Evolutionary conservation across 1,140 invertebrate genomes (phyloP).

Genomic region (Glossosoma conforme): DNA sequence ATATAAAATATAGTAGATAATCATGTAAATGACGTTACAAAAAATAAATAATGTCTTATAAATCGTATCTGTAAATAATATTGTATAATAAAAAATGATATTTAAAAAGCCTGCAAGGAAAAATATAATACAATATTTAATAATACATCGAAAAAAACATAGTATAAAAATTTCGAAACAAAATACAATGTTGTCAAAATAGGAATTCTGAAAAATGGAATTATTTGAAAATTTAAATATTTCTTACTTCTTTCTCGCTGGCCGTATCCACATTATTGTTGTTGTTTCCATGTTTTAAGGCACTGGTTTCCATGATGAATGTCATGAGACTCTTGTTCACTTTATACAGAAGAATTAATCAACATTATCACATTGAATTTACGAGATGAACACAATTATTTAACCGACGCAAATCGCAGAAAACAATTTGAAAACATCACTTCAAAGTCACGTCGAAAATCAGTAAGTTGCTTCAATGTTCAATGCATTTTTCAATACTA

Average conservation of each 20-base stretch:
- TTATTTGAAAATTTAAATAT: conserved; percentile 6
- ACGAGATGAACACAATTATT: too few species aligned
- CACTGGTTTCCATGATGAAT: conserved; percentile 52
- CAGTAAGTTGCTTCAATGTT: too few species aligned
- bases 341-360: too few species aligned
- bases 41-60: conserved; percentile 3
- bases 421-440: too few species aligned
- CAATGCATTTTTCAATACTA: too few species aligned
- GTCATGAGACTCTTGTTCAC: conserved; percentile 37
- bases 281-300: conserved; percentile 54
- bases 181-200: too few species aligned
- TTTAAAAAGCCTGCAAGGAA: neutral
- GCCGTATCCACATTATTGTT: conserved; percentile 45
- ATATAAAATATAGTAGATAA: too few species aligned
- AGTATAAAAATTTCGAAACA: too few species aligned
- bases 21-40: neutral
- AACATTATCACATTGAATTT: too few species aligned
- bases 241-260: conserved; percentile 48
- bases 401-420: too few species aligned
- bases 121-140: neutral
- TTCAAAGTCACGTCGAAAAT: too few species aligned
- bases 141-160: too few species aligned
- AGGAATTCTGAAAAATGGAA: conserved; percentile 1
- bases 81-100: neutral
- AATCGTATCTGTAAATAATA: conserved; percentile 3